These are phyloP conservation scores for Penaeus vannamei DNA, from an alignment of 1,140 invertebrate genomes.

Conservation along the genomic window DNA sequence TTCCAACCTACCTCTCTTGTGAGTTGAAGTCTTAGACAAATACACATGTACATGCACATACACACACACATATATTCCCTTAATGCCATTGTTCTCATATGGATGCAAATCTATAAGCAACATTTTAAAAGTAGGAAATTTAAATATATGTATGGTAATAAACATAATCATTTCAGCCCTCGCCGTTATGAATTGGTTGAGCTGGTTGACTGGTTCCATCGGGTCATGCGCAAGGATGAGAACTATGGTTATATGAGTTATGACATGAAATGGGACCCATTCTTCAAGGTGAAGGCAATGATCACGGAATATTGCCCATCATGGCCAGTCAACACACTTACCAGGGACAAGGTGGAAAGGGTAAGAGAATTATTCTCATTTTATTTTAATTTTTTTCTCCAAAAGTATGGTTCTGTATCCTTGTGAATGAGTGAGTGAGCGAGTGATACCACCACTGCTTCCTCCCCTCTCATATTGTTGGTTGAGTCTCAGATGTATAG, in stretches of 20 bases:
- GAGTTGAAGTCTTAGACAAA: no score
- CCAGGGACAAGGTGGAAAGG: conserved; percentile 86
- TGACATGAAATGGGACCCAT: conserved; percentile 81
- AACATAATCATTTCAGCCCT: background rate
- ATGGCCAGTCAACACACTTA: conserved; percentile 80
- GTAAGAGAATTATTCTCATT: conserved; percentile 73
- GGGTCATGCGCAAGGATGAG: conserved; percentile 80
- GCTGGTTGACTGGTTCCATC: conserved; percentile 84
- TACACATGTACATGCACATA: no score
- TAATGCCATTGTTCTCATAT: no score
- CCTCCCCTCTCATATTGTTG: no score
- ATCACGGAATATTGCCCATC: conserved; percentile 77
- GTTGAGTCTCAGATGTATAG: no score
- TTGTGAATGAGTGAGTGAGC: background rate
- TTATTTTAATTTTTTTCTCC: background rate
- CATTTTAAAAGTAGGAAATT: no score
- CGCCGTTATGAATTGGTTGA: conserved; percentile 77
- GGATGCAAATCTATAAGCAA: no score
- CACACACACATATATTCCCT: no score
- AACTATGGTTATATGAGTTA: conserved; percentile 79
- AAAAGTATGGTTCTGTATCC: background rate
- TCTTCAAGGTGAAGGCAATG: conserved; percentile 80
- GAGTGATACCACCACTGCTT: no score
- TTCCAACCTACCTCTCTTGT: no score
- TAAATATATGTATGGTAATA: background rate